phyloP scores from a whole-genome alignment of 1,140 invertebrate genomes.

The Agrilus planipennis region DNA sequence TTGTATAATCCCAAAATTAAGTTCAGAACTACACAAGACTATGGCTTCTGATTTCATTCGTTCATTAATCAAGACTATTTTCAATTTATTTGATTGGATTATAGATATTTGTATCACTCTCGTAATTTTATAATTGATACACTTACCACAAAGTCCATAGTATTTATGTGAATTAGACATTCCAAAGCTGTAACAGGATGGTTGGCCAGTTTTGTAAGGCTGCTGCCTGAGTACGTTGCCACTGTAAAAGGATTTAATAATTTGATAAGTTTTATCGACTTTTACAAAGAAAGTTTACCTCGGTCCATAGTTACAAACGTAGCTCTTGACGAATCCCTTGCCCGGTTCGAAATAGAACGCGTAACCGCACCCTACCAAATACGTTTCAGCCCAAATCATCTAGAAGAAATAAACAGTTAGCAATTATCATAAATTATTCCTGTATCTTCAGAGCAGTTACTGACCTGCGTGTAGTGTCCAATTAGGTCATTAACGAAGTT shows the following conservation, averaged over 20 bases:
- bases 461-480: slow-evolving; percentile 73
- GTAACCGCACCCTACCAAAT: slow-evolving; percentile 68
- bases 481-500: slow-evolving; percentile 49
- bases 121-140: too few relatives aligned
- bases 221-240: slow-evolving; percentile 64
- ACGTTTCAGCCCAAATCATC: slow-evolving; percentile 70
- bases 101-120: too few relatives aligned
- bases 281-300: slow-evolving; percentile 41
- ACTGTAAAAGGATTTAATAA: slow-evolving; percentile 31
- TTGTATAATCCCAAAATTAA: too few relatives aligned
- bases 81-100: too few relatives aligned
- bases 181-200: slow-evolving; percentile 55
- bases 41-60: too few relatives aligned
- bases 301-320: slow-evolving; percentile 78
- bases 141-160: slow-evolving; percentile 64
- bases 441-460: neutral
- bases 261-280: neutral
- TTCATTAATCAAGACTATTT: too few relatives aligned
- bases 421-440: neutral
- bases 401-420: slow-evolving; percentile 33
- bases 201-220: slow-evolving; percentile 62
- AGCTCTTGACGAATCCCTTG: slow-evolving; percentile 64
- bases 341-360: slow-evolving; percentile 60
- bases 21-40: too few relatives aligned
- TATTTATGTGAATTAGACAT: slow-evolving; percentile 58